Percentiles rank a stretch among this genome's conserved stretches.
These are phyloP conservation scores for Doryteuthis pealeii DNA, from an alignment of 1,140 invertebrate genomes.

Conservation along the genomic window DNA sequence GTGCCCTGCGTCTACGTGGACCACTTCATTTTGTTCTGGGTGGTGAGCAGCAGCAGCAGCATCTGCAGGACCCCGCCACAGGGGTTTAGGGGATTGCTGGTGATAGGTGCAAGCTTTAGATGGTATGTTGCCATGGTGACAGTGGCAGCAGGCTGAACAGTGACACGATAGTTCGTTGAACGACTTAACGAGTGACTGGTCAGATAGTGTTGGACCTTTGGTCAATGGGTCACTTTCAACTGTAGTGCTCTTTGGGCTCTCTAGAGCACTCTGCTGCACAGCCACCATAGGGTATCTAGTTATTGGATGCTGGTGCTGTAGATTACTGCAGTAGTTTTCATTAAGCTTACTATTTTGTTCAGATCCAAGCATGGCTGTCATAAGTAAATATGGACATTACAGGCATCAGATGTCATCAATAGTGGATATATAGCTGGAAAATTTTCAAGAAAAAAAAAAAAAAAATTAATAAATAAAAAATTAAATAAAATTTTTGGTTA, in stretches of 20 bases:
- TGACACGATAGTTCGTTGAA: not conserved
- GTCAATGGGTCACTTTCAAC: not conserved
- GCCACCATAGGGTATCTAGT: not conserved
- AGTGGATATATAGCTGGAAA: too few relatives aligned
- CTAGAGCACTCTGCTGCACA: not conserved
- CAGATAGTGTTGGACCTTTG: not conserved
- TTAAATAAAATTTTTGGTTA: too few relatives aligned
- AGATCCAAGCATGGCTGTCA: not conserved
- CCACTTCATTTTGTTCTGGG: not conserved
- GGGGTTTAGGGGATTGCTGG: not conserved
- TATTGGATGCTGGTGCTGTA: not conserved
- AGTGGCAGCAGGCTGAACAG: not conserved
- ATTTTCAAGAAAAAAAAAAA: too few relatives aligned
- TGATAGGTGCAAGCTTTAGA: constrained; percentile 5
- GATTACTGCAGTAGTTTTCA: not conserved
- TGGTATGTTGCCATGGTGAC: constrained; percentile 11
- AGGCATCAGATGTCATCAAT: too few relatives aligned
- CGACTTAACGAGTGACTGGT: not conserved
- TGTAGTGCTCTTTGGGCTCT: not conserved
- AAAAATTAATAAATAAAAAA: too few relatives aligned
- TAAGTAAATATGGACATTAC: too few relatives aligned
- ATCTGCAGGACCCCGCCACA: not conserved
- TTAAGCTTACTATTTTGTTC: not conserved
- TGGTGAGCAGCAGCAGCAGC: not conserved
- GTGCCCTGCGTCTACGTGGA: not conserved